Conservation (phyloP, 1,140 invertebrate genomes). For the Drosophila bocqueti region DNA sequence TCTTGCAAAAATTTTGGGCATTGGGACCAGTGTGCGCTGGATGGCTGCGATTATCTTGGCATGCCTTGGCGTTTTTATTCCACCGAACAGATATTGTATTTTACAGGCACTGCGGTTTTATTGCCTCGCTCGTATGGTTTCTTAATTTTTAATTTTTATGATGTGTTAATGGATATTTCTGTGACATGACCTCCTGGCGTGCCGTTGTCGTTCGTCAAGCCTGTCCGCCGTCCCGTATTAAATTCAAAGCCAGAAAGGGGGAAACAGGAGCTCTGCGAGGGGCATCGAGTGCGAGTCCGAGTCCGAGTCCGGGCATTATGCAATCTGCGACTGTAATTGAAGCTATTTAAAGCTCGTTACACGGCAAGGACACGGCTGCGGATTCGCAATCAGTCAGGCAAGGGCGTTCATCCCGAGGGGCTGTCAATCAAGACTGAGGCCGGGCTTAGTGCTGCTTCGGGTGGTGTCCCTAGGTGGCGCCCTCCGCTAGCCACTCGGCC, state of each 20-base stretch:
- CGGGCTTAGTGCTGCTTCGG: conserved; percentile 4
- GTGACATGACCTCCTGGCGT: conserved; percentile 81
- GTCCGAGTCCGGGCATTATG: conserved; percentile 53
- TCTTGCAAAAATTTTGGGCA: too few species aligned
- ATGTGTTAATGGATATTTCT: conserved; percentile 83
- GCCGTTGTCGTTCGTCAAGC: conserved; percentile 65
- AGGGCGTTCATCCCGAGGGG: conserved; percentile 53
- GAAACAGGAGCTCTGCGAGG: conserved; percentile 20
- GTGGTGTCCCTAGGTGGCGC: conserved; percentile 59
- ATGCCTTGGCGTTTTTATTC: conserved; percentile 74
- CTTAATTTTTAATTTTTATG: conserved; percentile 84
- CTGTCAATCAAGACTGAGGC: conserved; percentile 59
- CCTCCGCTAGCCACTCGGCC: conserved; percentile 29
- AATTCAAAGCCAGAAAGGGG: conserved; percentile 24
- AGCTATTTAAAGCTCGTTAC: conserved; percentile 77
- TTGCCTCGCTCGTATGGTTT: conserved; percentile 74
- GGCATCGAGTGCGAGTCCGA: conserved; percentile 11
- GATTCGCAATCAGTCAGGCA: conserved; percentile 26
- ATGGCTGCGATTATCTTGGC: conserved; percentile 69
- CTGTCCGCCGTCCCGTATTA: conserved; percentile 46
- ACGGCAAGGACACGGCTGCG: conserved; percentile 64
- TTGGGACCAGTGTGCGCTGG: too few species aligned
- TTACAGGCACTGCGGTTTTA: conserved; percentile 72
- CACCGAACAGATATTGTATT: conserved; percentile 48
- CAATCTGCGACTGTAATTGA: conserved; percentile 73